A percentile compares a stretch with the other conserved stretches of the same genome.
Conservation (phyloP, 2,888 invertebrate genomes). For the Agrotis ipsilon region DNA sequence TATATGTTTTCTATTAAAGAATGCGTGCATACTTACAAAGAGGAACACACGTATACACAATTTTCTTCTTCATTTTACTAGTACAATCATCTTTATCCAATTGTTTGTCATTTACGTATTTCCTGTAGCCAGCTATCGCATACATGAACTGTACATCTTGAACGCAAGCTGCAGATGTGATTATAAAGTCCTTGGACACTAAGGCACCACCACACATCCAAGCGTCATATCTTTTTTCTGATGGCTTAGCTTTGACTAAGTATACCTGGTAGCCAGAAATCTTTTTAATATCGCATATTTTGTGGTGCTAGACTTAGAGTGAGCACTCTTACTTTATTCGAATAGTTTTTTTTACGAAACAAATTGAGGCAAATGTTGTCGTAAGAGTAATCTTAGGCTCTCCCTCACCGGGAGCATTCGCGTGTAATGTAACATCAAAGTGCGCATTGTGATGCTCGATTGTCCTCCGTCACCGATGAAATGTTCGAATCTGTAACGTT, state of each 20-base stretch:
- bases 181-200: slow-evolving; percentile 52
- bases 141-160: slow-evolving; percentile 69
- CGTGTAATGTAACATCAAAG: too few relatives aligned
- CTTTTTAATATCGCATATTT: neutral
- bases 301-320: too few relatives aligned
- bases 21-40: slow-evolving; percentile 61
- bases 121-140: slow-evolving; percentile 70
- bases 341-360: too few relatives aligned
- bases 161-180: slow-evolving; percentile 73
- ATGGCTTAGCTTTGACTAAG: slow-evolving; percentile 56
- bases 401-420: too few relatives aligned
- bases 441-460: too few relatives aligned
- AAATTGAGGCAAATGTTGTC: too few relatives aligned
- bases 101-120: slow-evolving; percentile 63
- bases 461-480: too few relatives aligned
- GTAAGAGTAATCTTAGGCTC: too few relatives aligned
- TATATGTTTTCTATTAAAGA: neutral
- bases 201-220: slow-evolving; percentile 73
- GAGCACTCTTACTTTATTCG: too few relatives aligned
- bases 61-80: slow-evolving; percentile 69
- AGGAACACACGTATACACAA: slow-evolving; percentile 72
- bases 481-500: too few relatives aligned
- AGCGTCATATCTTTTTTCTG: slow-evolving; percentile 56
- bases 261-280: slow-evolving; percentile 36
- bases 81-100: slow-evolving; percentile 70